Evolutionary conservation across 92 coral and sea anemone genomes (phyloP).

Genomic region (Zoanthus sociatus): DNA sequence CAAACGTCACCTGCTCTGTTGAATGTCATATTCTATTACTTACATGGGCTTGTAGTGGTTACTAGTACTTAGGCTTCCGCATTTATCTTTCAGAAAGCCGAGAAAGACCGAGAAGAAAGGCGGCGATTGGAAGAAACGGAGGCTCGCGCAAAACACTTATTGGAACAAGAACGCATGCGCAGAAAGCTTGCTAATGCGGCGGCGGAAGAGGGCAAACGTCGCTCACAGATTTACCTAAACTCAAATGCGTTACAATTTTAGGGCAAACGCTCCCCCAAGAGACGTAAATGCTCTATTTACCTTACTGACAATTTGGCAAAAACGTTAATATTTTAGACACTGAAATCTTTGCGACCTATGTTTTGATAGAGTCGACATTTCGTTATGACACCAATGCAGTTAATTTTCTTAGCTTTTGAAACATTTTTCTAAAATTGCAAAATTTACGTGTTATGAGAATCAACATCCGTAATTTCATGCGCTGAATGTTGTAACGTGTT

Average conservation of each 20-base stretch:
- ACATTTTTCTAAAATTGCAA: no score
- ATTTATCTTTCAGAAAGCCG: conserved; percentile 72
- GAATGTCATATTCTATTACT: background rate
- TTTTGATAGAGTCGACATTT: no score
- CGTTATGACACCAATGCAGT: no score
- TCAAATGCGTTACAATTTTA: conserved; percentile 8
- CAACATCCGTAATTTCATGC: no score
- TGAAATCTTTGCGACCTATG: no score
- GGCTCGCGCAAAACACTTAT: conserved; percentile 61
- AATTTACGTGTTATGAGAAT: no score
- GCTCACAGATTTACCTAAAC: conserved; percentile 69
- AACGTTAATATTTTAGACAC: no score
- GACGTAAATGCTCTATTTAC: background rate
- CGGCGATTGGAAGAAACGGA: conserved; percentile 66
- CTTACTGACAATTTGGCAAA: background rate
- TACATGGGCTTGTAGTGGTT: background rate
- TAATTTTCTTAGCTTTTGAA: no score
- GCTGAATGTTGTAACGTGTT: no score
- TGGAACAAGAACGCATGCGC: conserved; percentile 22
- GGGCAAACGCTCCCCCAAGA: background rate
- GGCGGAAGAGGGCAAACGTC: conserved; percentile 80
- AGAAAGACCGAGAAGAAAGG: conserved; percentile 72
- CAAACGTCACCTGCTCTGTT: background rate
- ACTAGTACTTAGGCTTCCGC: background rate
- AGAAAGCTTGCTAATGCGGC: conserved; percentile 68